Evolutionary conservation across 2,888 invertebrate genomes (phyloP).

Genomic region (Tetragonisca angustula): DNA sequence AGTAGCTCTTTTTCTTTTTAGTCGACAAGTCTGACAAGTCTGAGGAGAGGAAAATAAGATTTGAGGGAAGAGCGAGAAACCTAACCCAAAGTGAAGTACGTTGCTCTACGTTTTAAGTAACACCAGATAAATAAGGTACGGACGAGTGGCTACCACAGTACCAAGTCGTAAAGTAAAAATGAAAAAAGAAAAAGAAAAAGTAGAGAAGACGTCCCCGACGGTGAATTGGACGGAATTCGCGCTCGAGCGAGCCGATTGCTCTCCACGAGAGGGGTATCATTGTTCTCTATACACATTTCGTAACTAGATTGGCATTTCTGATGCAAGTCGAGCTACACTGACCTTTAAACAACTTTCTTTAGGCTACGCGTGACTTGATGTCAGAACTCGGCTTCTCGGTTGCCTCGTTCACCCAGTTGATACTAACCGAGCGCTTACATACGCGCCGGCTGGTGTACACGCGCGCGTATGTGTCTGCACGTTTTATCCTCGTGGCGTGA

Average conservation of each 20-base stretch:
- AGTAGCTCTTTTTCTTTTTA: too few relatives aligned
- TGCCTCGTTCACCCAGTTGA: constrained; percentile 63
- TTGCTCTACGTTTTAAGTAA: too few relatives aligned
- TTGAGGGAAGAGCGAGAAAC: too few relatives aligned
- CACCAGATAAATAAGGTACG: too few relatives aligned
- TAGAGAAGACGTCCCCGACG: background rate
- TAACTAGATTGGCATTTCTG: constrained; percentile 81
- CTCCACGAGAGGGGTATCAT: constrained; percentile 73
- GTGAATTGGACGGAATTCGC: constrained; percentile 26
- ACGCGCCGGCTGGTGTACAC: constrained; percentile 15
- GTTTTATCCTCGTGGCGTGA: background rate
- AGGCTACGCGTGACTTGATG: constrained; percentile 78
- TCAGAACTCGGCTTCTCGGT: constrained; percentile 68
- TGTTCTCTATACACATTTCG: constrained; percentile 77
- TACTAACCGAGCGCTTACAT: constrained; percentile 32
- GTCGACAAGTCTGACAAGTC: background rate
- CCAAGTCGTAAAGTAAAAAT: too few relatives aligned
- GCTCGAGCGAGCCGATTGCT: constrained; percentile 52
- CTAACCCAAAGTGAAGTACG: too few relatives aligned
- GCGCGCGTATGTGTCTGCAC: constrained; percentile 5
- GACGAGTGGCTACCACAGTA: too few relatives aligned
- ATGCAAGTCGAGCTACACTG: constrained; percentile 78
- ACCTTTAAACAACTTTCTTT: constrained; percentile 82
- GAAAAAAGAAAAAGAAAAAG: too few relatives aligned
- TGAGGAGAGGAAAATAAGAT: too few relatives aligned